Conservation (phyloP, 2,113 vertebrate species). For the Plecotus auritus region DNA sequence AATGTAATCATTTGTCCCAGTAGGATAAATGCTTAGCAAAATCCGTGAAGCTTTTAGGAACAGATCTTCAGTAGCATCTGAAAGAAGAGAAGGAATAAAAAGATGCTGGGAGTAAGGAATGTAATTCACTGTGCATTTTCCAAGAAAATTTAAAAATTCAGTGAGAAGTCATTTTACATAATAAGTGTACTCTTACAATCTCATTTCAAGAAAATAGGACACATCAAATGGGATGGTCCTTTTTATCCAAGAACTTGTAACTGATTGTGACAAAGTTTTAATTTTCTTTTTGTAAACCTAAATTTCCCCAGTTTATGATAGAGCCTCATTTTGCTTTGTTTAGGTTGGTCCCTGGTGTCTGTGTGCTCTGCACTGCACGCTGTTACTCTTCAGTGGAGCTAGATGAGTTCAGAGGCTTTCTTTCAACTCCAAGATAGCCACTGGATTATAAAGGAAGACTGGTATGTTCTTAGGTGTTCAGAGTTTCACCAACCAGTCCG, state of each 20-base stretch:
- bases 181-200: not conserved
- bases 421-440: not conserved
- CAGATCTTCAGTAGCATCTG: not conserved
- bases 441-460: not conserved
- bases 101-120: not conserved
- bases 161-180: not conserved
- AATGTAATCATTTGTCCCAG: not conserved
- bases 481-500: not conserved
- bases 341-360: not conserved
- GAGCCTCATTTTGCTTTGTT: not conserved
- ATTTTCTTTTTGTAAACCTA: not conserved
- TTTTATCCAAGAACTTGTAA: not conserved
- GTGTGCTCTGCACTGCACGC: not conserved
- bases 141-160: not conserved
- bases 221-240: not conserved
- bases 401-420: not conserved
- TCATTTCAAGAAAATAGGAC: not conserved
- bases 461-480: not conserved
- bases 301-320: not conserved
- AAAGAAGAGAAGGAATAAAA: not conserved
- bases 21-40: not conserved
- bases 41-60: not conserved
- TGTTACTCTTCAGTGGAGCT: not conserved
- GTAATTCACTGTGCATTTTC: not conserved
- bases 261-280: not conserved